phyloP scores from a whole-genome alignment of 2,888 invertebrate species.

The Agonum fuliginosum region DNA sequence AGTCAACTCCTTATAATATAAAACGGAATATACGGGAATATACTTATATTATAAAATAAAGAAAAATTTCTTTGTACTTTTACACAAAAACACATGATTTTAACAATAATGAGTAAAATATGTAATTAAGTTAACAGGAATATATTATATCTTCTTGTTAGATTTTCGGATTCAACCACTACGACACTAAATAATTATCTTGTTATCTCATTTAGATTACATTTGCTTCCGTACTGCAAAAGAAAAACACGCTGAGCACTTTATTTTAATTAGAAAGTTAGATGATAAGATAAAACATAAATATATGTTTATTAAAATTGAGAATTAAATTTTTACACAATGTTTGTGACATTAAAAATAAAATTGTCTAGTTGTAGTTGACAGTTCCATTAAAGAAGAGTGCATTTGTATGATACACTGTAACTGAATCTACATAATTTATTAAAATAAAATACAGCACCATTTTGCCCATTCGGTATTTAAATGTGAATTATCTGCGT shows the following conservation, averaged over 20 bases:
- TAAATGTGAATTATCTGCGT: not conserved
- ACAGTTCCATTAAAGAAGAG: constrained; percentile 16
- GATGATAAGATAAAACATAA: constrained; percentile 1
- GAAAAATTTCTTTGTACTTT: no score
- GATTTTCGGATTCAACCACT: constrained; percentile 13
- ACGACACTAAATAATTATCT: constrained; percentile 35
- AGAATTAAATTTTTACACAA: not conserved
- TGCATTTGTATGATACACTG: not conserved
- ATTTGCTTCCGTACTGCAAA: not conserved
- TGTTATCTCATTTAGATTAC: constrained; percentile 27
- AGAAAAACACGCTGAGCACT: constrained; percentile 5
- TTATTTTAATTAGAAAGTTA: not conserved
- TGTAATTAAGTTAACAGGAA: constrained; percentile 32
- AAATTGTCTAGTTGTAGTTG: not conserved
- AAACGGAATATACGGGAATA: no score
- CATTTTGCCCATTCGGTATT: no score
- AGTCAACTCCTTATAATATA: no score
- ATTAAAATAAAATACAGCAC: no score
- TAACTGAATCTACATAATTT: no score
- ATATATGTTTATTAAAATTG: not conserved
- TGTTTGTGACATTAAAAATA: constrained; percentile 4
- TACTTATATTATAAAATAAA: not conserved
- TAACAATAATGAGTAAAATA: constrained; percentile 15
- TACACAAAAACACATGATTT: no score
- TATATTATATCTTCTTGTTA: constrained; percentile 17